Evolutionary conservation across 2,113 vertebrate species (phyloP), one percentile per base, ranked within the genome.

Genomic region (Mormyrus lacerda): DNA sequence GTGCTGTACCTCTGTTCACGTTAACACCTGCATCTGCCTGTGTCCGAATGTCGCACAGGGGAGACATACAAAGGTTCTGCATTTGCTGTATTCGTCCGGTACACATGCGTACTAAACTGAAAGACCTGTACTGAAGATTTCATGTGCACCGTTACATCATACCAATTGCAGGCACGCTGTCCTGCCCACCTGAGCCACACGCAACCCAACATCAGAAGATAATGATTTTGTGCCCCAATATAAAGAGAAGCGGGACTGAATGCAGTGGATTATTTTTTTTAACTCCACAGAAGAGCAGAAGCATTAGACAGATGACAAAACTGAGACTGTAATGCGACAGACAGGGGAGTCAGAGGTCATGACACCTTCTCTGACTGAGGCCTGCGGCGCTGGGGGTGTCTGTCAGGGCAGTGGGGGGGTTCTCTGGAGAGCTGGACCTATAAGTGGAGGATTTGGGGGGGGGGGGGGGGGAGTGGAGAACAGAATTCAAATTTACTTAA

Each of bases 311-410:
- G 55, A 61, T 24, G 21, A 82, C 45, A 44, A 82, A 82, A 19
- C 19, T 44, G 42, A 24, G 35, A 11, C 13, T 84, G 82, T 50
- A 51, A 76, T 19, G 27, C 6, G n/a, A 8, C 61, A 27, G n/a
- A 8, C 61, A 27, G 15, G 50, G 48, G 13, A 8, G 3, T 13
- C 11, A 27, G 3, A 47, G 3, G 21, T 0, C 45, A 9, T 21
- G 17, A 92, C 91, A 95, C 94, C 94, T 94, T 92, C 87, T 93
- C 88, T 35, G 89, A 89, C 65, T 89, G 42, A 73, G 88, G 27
- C 91, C 91, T 65, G 87, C 39, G 15, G 42, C 19, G 42, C 50
- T 31, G n/a, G 89, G 87, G 24, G 83, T 82, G 69, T 92, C 88
- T 3, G 89, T 79, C 35, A 85, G 17, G 7, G 85, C 61, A 87